Conservation (phyloP, 2,888 invertebrate genomes). For the Drosophila mayaguana region DNA sequence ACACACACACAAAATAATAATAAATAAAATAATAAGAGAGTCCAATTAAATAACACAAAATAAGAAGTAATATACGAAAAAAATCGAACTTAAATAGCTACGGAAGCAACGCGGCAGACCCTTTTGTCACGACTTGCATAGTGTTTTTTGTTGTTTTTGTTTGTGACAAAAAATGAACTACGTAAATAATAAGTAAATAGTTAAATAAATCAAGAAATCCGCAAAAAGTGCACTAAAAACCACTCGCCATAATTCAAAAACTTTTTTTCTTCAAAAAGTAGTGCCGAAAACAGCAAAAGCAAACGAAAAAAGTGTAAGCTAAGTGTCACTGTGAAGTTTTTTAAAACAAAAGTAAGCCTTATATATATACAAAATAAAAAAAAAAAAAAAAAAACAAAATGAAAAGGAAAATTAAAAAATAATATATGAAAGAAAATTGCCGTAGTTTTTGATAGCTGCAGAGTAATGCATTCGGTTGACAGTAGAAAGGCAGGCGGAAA, state of each 20-base stretch:
- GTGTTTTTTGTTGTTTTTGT: slow-evolving; percentile 61
- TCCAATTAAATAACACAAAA: slow-evolving; percentile 13
- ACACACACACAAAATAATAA: background rate
- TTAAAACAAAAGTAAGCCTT: slow-evolving; percentile 25
- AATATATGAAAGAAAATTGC: slow-evolving; percentile 17
- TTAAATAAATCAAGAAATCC: slow-evolving; percentile 1
- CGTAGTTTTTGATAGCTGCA: slow-evolving; percentile 4
- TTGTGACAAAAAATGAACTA: slow-evolving; percentile 39
- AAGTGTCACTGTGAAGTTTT: slow-evolving; percentile 26
- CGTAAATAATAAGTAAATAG: background rate
- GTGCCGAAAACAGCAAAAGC: slow-evolving; percentile 7
- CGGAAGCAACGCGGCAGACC: slow-evolving; percentile 28
- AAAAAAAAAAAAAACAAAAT: slow-evolving; percentile 23
- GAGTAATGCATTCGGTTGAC: slow-evolving; percentile 4
- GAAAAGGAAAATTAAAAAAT: background rate
- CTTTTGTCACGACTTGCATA: slow-evolving; percentile 29
- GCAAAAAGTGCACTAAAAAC: background rate
- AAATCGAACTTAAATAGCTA: slow-evolving; percentile 13
- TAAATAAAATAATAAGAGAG: slow-evolving; percentile 4
- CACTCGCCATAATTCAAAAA: background rate
- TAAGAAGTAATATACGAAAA: slow-evolving; percentile 16
- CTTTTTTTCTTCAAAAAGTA: background rate
- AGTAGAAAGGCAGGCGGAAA: slow-evolving; percentile 61
- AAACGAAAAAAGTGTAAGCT: slow-evolving; percentile 12
- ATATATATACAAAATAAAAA: background rate